Conservation (phyloP, 2,888 invertebrate species). For the Heteromurus nitidus region DNA sequence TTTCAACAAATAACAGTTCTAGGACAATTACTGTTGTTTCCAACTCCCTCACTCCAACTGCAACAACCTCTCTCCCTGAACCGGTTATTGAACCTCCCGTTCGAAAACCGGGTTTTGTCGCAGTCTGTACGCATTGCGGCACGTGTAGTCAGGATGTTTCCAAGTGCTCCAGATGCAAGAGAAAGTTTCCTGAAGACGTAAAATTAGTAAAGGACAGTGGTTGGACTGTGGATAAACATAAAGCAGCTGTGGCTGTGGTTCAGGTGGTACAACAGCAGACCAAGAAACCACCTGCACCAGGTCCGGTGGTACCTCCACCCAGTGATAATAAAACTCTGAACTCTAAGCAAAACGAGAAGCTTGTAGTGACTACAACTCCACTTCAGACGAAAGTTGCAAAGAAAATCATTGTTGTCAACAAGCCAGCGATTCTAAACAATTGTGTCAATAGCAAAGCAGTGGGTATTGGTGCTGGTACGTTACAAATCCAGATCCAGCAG, state of each 20-base stretch:
- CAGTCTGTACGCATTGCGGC: slow-evolving; percentile 68
- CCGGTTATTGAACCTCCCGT: neutral
- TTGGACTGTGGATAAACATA: slow-evolving; percentile 13
- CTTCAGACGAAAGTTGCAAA: neutral
- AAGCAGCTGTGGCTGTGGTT: slow-evolving; percentile 9
- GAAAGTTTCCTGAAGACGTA: slow-evolving; percentile 37
- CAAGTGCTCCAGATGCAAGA: slow-evolving; percentile 61
- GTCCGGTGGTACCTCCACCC: neutral
- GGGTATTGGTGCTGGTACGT: slow-evolving; percentile 10
- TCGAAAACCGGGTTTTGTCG: slow-evolving; percentile 39
- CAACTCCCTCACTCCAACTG: neutral
- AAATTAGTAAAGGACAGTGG: slow-evolving; percentile 44
- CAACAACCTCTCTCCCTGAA: neutral
- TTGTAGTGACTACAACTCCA: no score
- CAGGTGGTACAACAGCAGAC: neutral
- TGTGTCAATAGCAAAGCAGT: neutral
- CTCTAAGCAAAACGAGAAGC: no score
- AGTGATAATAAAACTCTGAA: slow-evolving; percentile 9
- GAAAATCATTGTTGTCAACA: slow-evolving; percentile 51
- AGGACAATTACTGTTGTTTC: slow-evolving; percentile 2
- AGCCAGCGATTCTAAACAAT: slow-evolving; percentile 19
- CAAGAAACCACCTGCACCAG: neutral
- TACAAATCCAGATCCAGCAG: slow-evolving; percentile 41
- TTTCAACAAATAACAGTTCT: neutral
- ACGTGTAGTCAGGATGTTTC: slow-evolving; percentile 47